Percentiles rank a stretch among this genome's conserved stretches.
Evolutionary conservation across 2,888 invertebrate species (phyloP).

Genomic region (Drosophila sordidapex): DNA sequence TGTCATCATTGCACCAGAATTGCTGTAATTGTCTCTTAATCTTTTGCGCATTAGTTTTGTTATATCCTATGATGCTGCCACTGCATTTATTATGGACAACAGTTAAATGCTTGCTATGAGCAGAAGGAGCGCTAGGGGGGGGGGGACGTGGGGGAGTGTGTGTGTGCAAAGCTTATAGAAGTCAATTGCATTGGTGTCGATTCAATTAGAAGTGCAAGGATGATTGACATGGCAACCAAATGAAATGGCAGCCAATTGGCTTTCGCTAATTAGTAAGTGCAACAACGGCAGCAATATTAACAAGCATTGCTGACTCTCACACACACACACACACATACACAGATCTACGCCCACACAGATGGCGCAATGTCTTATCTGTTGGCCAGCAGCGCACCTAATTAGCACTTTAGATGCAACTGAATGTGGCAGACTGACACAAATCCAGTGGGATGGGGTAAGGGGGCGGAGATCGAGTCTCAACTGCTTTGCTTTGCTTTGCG

Average conservation of each 20-base stretch:
- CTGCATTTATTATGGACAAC: background rate
- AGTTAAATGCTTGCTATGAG: background rate
- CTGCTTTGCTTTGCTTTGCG: background rate
- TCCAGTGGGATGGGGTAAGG: background rate
- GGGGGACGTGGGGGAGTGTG: no score
- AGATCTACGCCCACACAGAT: background rate
- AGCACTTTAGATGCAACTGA: conserved; percentile 16
- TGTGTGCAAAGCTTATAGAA: background rate
- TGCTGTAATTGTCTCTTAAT: conserved; percentile 17
- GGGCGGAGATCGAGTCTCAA: background rate
- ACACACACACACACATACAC: background rate
- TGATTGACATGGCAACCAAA: conserved; percentile 57
- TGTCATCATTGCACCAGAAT: background rate
- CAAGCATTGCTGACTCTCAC: conserved; percentile 11
- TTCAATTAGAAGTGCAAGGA: conserved; percentile 64
- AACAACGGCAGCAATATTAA: conserved; percentile 2
- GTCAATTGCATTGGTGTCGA: conserved; percentile 55
- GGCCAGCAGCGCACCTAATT: conserved; percentile 25
- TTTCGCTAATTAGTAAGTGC: conserved; percentile 34
- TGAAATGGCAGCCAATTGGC: conserved; percentile 45
- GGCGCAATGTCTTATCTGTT: conserved; percentile 10
- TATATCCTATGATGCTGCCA: background rate
- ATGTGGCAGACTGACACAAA: background rate
- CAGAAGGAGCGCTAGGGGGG: fast-evolving
- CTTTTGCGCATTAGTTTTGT: conserved; percentile 13